Base-by-base conservation (phyloP, 2,797 vertebrate genomes). In the Malurus leucopterus region DNA sequence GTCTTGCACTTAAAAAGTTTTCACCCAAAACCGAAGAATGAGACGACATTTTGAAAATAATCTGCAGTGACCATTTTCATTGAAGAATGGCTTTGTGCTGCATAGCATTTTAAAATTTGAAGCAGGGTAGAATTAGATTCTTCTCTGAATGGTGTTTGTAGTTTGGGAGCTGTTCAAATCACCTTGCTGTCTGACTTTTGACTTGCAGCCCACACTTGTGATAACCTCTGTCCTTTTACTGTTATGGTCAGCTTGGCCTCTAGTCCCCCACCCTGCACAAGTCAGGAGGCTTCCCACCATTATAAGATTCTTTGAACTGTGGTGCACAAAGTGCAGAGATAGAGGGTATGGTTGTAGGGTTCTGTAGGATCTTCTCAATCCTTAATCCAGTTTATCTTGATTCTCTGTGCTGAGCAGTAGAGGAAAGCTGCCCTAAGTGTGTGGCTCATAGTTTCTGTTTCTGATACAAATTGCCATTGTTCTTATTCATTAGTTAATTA, bases 401-500 rank as follows among this genome's bases (percentile, higher is more conserved):
- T 51, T 46, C 46, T 51, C 54, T 1, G 1, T 74, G 54, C 69
- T 64, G 43, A 14, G 1, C 15, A 59, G 13, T 32, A 30, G 43
- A 43, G 46, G 61, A 69, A 53, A 36, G 27, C 72, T 89, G 24
- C n/a, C 62, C 7, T 53, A 21, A 83, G 41, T 15, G 7, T 38
- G 13, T 54, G 49, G 82, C 53, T 86, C 12, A 36, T 67, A n/a
- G 34, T 65, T 78, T 72, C 51, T 84, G 40, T 75, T 79, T 32
- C 55, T 86, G 44, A 30, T 75, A 40, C 15, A 58, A 55, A n/a
- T 68, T 85, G 5, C 73, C 9, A 38, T 85, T 92, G 69, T 88
- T 84, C 36, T 77, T 88, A n/a, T 1, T 80, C 0, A 65, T 85
- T 84, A 71, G 27, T 80, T 87, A 86, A 82, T 88, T 84, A 81